Evolutionary conservation across 2,113 vertebrate species (phyloP), one percentile per base, ranked within the genome.

Genomic region (Sinocyclocheilus maitianheensis): DNA sequence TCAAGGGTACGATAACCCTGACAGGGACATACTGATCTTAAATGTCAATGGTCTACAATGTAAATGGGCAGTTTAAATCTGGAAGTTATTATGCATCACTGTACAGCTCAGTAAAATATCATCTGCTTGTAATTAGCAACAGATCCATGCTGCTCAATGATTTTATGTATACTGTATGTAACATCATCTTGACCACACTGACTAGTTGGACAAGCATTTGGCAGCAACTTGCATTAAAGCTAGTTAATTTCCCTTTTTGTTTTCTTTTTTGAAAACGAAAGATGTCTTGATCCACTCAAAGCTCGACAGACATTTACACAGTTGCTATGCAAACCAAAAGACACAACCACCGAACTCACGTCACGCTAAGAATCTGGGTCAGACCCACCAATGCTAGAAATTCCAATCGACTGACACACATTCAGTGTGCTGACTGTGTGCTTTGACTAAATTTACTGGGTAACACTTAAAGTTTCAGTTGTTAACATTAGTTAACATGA

Each of bases 231-330:
- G 10, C 40, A 43, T n/a, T 24, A 75, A 46, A 74, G 37, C 20
- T 43, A 0, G 72, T 48, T 75, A 14, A 48, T 14, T 12, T 74
- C 4, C 11, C 40, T 74, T 46, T 46, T 74, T 74, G 37, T 46
- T 74, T 74, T 74, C 18, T 71, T 72, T 48, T 78, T 77, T 18
- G 3, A 51, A 77, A 77, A 83, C 55, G 40, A 77, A 63, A 77
- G n/a, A 46, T 69, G 40, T 75, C 4, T 75, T 58, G 18, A 77
- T 60, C 62, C 81, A 13, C 4, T 24, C 40, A 34, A 13, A 20
- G 12, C 20, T 79, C 1, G 5, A 46, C 37, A 58, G 1, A 71
- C 30, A 34, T 34, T 10, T 11, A 46, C 43, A 46, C 43, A 46
- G 43, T 46, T 46, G 43, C 43, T 46, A 46, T 46, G 43, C 10